Conservation (phyloP, 2,888 invertebrate genomes). For the Machimus rusticus region DNA sequence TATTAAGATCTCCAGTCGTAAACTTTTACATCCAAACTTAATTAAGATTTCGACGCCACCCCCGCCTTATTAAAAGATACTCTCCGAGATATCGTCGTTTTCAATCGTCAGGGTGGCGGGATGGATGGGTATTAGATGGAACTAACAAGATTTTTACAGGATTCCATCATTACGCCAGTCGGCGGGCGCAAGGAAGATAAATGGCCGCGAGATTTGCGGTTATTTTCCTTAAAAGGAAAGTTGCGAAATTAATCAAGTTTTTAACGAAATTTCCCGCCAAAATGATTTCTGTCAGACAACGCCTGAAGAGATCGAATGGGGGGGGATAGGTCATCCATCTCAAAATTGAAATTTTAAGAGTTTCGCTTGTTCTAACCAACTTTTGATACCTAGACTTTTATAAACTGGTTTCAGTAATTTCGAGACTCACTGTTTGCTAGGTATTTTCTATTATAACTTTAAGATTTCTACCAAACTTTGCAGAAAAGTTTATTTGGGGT, state of each 20-base stretch:
- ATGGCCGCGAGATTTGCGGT: neutral
- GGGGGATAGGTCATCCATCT: neutral
- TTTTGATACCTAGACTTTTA: neutral
- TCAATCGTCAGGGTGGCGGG: neutral
- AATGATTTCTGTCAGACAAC: neutral
- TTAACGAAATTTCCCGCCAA: slow-evolving; percentile 1
- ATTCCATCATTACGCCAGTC: neutral
- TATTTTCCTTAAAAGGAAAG: slow-evolving; percentile 2
- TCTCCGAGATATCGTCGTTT: neutral
- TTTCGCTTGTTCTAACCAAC: neutral
- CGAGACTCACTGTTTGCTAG: neutral
- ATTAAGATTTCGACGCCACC: slow-evolving; percentile 8
- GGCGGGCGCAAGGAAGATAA: neutral
- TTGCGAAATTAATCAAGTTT: slow-evolving; percentile 12
- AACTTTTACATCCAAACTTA: slow-evolving; percentile 34
- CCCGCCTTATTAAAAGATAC: slow-evolving; percentile 21
- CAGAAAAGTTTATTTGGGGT: too few relatives aligned
- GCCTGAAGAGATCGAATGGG: neutral
- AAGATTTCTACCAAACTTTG: too few relatives aligned
- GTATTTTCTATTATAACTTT: too few relatives aligned
- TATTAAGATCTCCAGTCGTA: slow-evolving; percentile 35
- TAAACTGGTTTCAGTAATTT: neutral
- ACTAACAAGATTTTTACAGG: neutral
- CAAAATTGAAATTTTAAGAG: neutral
- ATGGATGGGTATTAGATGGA: neutral